These are phyloP conservation scores for Ophion ventricosus DNA, from an alignment of 2,888 invertebrate genomes.

Conservation along the genomic window DNA sequence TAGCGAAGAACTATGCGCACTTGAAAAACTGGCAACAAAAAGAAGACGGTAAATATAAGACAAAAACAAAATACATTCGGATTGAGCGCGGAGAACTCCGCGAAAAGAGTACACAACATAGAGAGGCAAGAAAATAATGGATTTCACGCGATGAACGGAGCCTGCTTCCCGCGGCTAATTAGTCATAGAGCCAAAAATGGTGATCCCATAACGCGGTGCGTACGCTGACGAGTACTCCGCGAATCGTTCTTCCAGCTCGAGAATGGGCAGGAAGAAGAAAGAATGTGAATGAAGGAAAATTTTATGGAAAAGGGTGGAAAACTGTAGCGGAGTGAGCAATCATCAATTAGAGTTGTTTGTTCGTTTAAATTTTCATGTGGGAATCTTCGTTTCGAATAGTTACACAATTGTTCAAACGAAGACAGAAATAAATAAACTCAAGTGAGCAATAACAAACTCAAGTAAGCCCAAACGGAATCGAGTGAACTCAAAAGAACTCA, in stretches of 20 bases:
- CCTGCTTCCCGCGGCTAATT: constrained; percentile 74
- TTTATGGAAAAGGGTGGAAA: not conserved
- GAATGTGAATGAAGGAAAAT: not conserved
- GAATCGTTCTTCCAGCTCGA: constrained; percentile 1
- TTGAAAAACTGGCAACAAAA: constrained; percentile 41
- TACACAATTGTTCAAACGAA: not conserved
- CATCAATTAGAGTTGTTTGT: not conserved
- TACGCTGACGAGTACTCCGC: not conserved
- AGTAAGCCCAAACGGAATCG: too few species aligned
- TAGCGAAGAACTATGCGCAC: not conserved
- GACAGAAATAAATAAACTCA: not conserved
- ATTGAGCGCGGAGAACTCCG: constrained; percentile 46
- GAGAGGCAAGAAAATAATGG: constrained; percentile 77
- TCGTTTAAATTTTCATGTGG: not conserved
- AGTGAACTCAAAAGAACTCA: too few species aligned
- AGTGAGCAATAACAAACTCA: not conserved
- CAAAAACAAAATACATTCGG: constrained; percentile 35
- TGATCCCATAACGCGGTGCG: constrained; percentile 63
- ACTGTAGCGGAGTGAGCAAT: not conserved
- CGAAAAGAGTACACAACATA: not conserved
- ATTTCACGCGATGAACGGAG: constrained; percentile 76
- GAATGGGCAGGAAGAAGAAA: not conserved
- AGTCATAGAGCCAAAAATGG: constrained; percentile 77
- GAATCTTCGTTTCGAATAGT: not conserved
- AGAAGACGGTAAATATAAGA: constrained; percentile 48